Conservation (phyloP, 2,113 vertebrate species). For the Syngnathus scovelli region DNA sequence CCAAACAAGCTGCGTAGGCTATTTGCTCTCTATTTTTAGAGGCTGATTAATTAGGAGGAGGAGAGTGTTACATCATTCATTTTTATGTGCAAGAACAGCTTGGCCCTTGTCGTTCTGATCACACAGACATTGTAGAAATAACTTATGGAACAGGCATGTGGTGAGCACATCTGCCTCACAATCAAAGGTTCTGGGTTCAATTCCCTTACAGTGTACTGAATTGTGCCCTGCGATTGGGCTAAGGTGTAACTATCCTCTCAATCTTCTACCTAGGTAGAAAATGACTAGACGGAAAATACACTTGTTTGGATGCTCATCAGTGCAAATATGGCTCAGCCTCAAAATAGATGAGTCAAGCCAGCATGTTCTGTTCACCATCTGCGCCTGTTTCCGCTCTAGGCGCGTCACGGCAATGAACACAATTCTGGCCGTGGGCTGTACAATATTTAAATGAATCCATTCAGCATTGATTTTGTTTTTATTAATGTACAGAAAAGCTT, state of each 20-base stretch:
- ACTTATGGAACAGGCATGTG: neutral
- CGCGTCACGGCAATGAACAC: neutral
- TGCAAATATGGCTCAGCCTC: neutral
- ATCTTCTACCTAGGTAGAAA: neutral
- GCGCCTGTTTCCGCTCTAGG: slow-evolving; percentile 14
- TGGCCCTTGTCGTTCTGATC: neutral
- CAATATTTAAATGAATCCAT: neutral
- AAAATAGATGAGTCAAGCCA: neutral
- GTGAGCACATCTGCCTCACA: neutral
- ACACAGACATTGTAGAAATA: neutral
- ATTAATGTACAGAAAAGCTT: neutral
- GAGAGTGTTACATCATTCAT: slow-evolving; percentile 32
- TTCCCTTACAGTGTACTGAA: too few species aligned
- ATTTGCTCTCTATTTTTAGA: slow-evolving; percentile 47
- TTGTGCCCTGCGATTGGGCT: too few species aligned
- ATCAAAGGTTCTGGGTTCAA: neutral
- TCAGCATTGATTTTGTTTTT: neutral
- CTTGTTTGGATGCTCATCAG: neutral
- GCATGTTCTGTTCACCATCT: slow-evolving; percentile 30
- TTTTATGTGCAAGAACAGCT: slow-evolving; percentile 6
- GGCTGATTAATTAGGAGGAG: slow-evolving; percentile 46
- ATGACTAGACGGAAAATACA: neutral
- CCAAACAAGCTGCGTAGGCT: slow-evolving; percentile 37
- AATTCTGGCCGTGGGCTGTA: neutral
- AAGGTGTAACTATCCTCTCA: too few species aligned